Evolutionary conservation across 2,888 invertebrate species (phyloP), one percentile per base, ranked within the genome.

Genomic region (Acrobasis suavella): DNA sequence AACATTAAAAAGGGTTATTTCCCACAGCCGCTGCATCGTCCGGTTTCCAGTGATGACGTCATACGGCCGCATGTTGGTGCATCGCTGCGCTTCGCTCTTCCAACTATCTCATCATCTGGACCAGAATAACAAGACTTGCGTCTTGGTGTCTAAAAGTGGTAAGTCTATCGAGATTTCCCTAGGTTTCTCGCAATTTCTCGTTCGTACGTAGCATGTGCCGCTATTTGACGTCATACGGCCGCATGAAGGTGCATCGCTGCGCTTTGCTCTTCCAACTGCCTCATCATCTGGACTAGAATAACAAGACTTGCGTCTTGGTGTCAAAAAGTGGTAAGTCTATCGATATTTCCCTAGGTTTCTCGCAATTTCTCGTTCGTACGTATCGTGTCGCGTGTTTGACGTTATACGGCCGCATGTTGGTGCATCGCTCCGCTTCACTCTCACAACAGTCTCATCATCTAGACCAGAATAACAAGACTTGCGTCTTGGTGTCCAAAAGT

Each of bases 391-490:
- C 39, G 10, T 10, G 1, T 9, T 39, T 9, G 96, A 96, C 98
- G 65, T 98, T 98, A 62, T 99, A 99, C 93, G 98, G 98, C 69
- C 95, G 99, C 39, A 98, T 99, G 98, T 89, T 99, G 74, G 97
- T 98, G 1, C 99, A 99, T 85, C 95, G 98, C 42, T 96, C 97
- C 66, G 98, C 98, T 0, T 96, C 98, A 16, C 97, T 97, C 80
- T 98, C 98, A 90, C 98, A 98, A 63, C 95, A 99, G 93, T 97
- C 97, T 62, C 98, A 99, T 85, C 97, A 98, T 80, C 95, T 98
- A 22, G 98, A 98, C 89, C 94, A 96, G 67, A 94, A 95, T 15
- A 97, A 96, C 66, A 95, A 95, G 83, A 94, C 94, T 74, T 95
- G 96, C 62, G 96, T 97, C 62, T 95, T 98, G 62, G 96, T 97